Base-by-base conservation (phyloP, 30 jellyfish, hydroid and myxozoan genomes). In the Aurelia sp. region DNA sequence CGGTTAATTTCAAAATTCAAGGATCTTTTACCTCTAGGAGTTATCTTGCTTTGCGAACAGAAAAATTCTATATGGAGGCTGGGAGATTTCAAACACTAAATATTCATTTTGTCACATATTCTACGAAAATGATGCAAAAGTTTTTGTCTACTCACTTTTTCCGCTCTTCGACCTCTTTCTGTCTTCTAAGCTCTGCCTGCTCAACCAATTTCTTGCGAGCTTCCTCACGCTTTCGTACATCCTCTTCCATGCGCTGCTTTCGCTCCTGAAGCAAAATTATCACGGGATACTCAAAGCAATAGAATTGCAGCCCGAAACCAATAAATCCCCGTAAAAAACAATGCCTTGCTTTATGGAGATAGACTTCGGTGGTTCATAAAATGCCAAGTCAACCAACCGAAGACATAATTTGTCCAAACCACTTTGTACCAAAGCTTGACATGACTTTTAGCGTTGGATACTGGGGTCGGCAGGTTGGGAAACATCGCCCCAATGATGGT, bases 171-270 rank as follows among this genome's bases (percentile, higher is more conserved):
- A 84, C 74, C 33, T 64, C 87, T 58, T 91, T 74, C 53, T 91
- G 94, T 76, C 65, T 91, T 74, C 78, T 62, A n/a, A 69, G 77
- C 40, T 69, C 89, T 6, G 92, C 92, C 63, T 78, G 96, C 35
- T 84, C 93, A 13, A 76, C 76, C 57, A 60, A 62, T 47, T 64
- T 91, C 68, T 68, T 65, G 51, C 98, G 76, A 3, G 62, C 74
- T 16, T 78, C 73, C 22, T 91, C 98, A 18, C 76, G 81, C 53
- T 60, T 58, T 55, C 63, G 66, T 8, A 81, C 74, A 20, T 84
- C 96, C 53, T 91, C 98, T 20, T 74, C 92, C 62, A 74, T 40
- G 23, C 87, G 88, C 87, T 44, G 81, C 40, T 52, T 88, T 64
- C 81, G 61, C 23, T 81, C 97, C 97, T 89, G 78, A 23, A 18